These are phyloP conservation scores for Halocaridina rubra DNA, from an alignment of 2,888 invertebrate genomes.

Conservation along the genomic window DNA sequence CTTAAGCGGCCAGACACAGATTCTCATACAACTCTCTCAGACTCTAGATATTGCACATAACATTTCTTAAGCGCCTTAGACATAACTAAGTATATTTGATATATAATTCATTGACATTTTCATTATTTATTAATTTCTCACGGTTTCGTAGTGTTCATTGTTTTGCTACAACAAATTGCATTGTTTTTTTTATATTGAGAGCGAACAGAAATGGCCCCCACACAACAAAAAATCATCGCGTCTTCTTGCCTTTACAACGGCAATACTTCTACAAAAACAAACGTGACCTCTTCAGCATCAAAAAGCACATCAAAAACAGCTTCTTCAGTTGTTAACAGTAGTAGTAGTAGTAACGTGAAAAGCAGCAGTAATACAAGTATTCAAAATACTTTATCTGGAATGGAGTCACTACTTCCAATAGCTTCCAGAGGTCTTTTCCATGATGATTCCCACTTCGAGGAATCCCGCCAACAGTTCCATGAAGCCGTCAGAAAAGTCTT, in stretches of 20 bases:
- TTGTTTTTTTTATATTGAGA: too few relatives aligned
- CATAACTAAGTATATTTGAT: too few relatives aligned
- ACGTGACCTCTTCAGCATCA: neutral
- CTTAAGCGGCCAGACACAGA: too few relatives aligned
- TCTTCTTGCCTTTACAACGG: neutral
- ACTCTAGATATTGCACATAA: too few relatives aligned
- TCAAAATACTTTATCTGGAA: neutral
- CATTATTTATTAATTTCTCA: too few relatives aligned
- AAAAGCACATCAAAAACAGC: neutral
- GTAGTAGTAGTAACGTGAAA: neutral
- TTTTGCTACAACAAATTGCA: too few relatives aligned
- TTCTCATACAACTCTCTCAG: too few relatives aligned
- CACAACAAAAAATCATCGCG: neutral
- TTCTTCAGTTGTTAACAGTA: neutral
- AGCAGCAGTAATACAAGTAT: neutral
- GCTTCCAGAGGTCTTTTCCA: neutral
- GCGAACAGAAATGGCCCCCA: neutral
- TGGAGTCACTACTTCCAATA: neutral
- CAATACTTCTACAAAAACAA: neutral
- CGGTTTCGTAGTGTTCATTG: too few relatives aligned
- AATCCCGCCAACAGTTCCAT: neutral
- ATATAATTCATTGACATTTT: too few relatives aligned
- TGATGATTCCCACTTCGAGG: neutral
- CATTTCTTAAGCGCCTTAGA: too few relatives aligned
- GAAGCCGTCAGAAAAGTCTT: neutral